Percentiles rank a stretch among this genome's conserved stretches.
These are phyloP conservation scores for Meandrusa payeni DNA, from an alignment of 2,888 invertebrate genomes.

Conservation along the genomic window DNA sequence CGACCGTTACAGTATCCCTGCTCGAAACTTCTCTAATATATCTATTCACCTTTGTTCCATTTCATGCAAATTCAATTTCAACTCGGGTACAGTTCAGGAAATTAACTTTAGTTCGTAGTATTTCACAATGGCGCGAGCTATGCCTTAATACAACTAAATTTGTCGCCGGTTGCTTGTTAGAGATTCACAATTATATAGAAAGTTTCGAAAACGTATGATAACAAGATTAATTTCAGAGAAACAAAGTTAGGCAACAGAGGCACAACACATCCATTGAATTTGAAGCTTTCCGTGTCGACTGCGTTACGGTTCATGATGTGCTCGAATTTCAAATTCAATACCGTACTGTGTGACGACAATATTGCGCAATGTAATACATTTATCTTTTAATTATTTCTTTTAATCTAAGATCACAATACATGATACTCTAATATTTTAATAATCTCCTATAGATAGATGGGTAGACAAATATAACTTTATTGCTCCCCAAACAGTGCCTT, in stretches of 20 bases:
- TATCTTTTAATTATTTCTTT: no score
- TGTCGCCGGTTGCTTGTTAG: conserved; percentile 14
- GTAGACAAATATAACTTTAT: no score
- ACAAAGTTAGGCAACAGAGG: conserved; percentile 2
- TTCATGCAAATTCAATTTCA: conserved; percentile 14
- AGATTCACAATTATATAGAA: conserved; percentile 5
- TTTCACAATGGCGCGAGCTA: conserved; percentile 10
- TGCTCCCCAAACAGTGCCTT: no score
- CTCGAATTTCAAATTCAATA: no score
- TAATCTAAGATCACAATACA: no score
- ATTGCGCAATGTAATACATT: no score
- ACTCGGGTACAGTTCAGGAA: conserved; percentile 9
- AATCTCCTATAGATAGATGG: no score
- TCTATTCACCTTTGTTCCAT: conserved; percentile 11
- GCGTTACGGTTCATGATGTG: no score
- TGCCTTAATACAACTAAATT: conserved; percentile 13
- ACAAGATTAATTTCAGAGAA: conserved; percentile 13
- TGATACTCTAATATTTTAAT: no score
- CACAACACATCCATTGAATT: conserved; percentile 2
- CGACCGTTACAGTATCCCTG: no score
- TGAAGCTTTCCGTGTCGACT: conserved; percentile 3
- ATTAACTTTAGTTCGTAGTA: conserved; percentile 9
- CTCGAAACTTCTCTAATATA: conserved; percentile 8
- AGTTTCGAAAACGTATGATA: conserved; percentile 15
- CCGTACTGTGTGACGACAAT: no score